Conservation (phyloP, 1,140 invertebrate genomes). For the Geopemphigus sp. region DNA sequence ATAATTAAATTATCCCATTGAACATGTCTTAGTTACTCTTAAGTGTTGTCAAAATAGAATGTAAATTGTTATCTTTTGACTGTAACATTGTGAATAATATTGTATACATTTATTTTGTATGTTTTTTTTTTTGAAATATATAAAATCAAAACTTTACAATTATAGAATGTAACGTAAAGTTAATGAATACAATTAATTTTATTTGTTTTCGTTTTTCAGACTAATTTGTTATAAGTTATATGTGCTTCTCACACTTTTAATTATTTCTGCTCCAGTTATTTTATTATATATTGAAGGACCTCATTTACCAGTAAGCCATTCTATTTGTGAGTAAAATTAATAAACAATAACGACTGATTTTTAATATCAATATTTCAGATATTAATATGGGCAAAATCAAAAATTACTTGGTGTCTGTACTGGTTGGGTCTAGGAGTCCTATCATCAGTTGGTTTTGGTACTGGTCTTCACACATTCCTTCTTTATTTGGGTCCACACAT, state of each 20-base stretch:
- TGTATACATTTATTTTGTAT: neutral
- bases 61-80: too few relatives aligned
- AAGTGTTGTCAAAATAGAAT: too few relatives aligned
- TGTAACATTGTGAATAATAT: neutral
- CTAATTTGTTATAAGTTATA: constrained; percentile 56
- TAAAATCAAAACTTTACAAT: neutral
- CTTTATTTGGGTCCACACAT: constrained; percentile 93
- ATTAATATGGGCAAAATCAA: constrained; percentile 55
- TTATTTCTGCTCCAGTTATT: constrained; percentile 57
- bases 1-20: too few relatives aligned
- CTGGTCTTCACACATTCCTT: constrained; percentile 96
- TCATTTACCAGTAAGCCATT: constrained; percentile 60
- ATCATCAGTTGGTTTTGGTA: constrained; percentile 95
- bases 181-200: neutral
- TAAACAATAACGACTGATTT: neutral
- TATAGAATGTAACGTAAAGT: neutral
- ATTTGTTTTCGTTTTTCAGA: constrained; percentile 54
- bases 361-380: constrained; percentile 50
- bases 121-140: neutral
- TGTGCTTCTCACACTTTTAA: constrained; percentile 55
- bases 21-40: too few relatives aligned
- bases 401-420: constrained; percentile 77
- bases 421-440: constrained; percentile 94
- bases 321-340: neutral
- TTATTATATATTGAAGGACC: constrained; percentile 60